phyloP scores from a whole-genome alignment of 92 coral and sea anemone genomes.

The Desmophyllum pertusum region DNA sequence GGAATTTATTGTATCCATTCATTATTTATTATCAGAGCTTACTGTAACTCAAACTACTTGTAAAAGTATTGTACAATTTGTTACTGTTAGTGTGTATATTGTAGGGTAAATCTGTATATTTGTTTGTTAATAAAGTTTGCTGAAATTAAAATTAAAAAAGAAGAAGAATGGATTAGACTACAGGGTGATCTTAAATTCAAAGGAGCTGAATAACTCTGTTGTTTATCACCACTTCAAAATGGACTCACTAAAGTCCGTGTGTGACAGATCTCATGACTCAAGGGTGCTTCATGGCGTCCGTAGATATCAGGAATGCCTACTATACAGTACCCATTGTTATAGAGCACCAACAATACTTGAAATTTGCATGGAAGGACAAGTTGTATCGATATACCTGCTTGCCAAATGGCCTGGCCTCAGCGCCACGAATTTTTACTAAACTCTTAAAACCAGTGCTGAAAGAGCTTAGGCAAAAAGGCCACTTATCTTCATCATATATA shows the following conservation, averaged over 20 bases:
- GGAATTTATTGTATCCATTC: no score
- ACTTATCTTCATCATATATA: constrained; percentile 56
- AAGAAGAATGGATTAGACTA: constrained; percentile 1
- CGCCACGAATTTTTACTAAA: background rate
- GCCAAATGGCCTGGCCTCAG: background rate
- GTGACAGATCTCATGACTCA: constrained; percentile 46
- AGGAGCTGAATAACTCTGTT: constrained; percentile 47
- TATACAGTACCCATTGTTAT: constrained; percentile 49
- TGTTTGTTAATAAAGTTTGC: no score
- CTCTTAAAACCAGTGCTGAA: constrained; percentile 50
- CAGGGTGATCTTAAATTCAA: constrained; percentile 38
- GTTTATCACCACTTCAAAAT: constrained; percentile 54
- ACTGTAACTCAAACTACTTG: no score
- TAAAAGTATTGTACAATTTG: no score
- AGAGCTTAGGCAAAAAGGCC: constrained; percentile 37
- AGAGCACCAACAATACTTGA: constrained; percentile 47
- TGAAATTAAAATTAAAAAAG: no score
- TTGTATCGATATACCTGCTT: constrained; percentile 25
- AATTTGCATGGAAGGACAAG: constrained; percentile 58
- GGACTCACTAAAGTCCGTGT: constrained; percentile 52
- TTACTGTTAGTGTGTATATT: no score
- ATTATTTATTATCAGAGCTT: no score
- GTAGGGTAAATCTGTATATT: no score
- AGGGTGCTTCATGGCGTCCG: constrained; percentile 58
- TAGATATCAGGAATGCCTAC: constrained; percentile 52